Evolutionary conservation across 2,888 invertebrate genomes (phyloP).

Genomic region (Caenorhabditis sp.): DNA sequence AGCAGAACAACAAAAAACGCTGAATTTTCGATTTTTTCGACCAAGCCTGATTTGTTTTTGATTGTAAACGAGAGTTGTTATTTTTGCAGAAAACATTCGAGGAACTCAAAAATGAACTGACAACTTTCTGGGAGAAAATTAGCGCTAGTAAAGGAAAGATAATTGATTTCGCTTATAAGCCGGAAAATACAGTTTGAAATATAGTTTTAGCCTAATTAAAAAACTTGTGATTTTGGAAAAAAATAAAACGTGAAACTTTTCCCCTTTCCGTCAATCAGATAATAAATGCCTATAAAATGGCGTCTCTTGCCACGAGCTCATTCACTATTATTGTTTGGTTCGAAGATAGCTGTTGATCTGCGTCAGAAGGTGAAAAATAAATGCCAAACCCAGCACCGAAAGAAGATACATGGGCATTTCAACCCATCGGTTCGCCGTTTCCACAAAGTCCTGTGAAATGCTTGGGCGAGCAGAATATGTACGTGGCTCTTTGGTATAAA

Average conservation of each 20-base stretch:
- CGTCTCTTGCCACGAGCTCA: neutral
- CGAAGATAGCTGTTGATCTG: neutral
- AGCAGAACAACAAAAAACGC: too few relatives aligned
- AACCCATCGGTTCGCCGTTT: conserved; percentile 49
- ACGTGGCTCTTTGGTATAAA: conserved; percentile 52
- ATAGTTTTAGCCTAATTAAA: neutral
- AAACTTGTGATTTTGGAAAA: conserved; percentile 1
- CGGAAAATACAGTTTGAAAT: too few relatives aligned
- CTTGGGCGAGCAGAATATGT: conserved; percentile 44
- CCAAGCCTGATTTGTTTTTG: too few relatives aligned
- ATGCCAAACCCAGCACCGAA: conserved; percentile 23
- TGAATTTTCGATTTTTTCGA: too few relatives aligned
- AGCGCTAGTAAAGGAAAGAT: neutral
- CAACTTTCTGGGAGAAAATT: conserved; percentile 21
- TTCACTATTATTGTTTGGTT: neutral
- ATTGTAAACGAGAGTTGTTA: too few relatives aligned
- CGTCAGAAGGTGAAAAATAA: neutral
- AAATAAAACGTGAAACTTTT: neutral
- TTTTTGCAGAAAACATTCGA: conserved; percentile 9
- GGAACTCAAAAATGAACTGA: conserved; percentile 13
- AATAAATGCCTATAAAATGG: neutral
- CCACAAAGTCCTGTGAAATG: conserved; percentile 49
- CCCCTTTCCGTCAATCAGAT: neutral
- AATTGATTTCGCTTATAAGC: conserved; percentile 30
- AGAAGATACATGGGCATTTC: conserved; percentile 45